Evolutionary conservation across 2,888 invertebrate species (phyloP), one percentile per base, ranked within the genome.

Genomic region (Tetanocera ferruginea): DNA sequence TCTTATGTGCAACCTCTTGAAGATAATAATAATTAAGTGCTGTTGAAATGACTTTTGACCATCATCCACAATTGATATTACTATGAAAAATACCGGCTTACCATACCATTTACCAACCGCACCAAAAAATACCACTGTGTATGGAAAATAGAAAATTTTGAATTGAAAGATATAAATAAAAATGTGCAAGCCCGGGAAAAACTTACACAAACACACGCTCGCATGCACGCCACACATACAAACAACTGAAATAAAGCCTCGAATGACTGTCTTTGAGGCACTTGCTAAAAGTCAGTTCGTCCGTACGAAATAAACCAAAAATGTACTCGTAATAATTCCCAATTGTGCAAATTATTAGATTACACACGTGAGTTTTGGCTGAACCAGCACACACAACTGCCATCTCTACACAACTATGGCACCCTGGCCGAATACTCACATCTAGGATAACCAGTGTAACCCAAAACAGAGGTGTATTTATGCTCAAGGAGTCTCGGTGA

Each of bases 11-110:
- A 88, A 88, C 88, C 89, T 89, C 89, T 88, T 85, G 90, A 87
- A 90, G 86, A 92, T 90, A 84, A 93, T 91, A 89, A 89, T 90
- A 90, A 90, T 90, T 90, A 90, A 90, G 88, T 90, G 88, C 86
- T 90, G 90, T 90, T 90, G 89, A 90, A 90, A 89, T 89, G 90
- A 88, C 90, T 90, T 90, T 90, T 90, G 90, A 90, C 90, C 90
- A 89, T 90, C 90, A 89, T 86, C 86, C 87, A 88, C 87, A 86
- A 82, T 87, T 88, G 84, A 90, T 91, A 87, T 91, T 91, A 1
- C 76, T 4, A 51, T 49, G 67, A 55, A 31, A 67, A 67, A 23
- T 55, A 37, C 43, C 25, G n/a, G 34, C 74, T 37, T 57, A 51
- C 67, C 43, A 52, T 69, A 67, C 71, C 49, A 9, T 78, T 51